Base-by-base conservation (phyloP, 1,140 invertebrate species). In the Nebria ingens region DNA sequence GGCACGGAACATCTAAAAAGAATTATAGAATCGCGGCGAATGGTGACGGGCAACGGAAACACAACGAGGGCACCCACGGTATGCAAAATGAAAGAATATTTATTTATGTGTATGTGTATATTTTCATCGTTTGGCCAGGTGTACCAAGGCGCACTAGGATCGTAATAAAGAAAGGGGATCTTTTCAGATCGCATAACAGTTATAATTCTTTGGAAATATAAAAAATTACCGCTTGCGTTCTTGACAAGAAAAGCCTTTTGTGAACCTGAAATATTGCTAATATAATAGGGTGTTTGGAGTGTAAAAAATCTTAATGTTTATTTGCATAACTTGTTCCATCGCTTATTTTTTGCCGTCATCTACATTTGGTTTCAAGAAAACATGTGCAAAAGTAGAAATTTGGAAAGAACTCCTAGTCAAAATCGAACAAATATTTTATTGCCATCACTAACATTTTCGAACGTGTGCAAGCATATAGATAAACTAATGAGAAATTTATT, bases 281-380 rank as follows among this genome's bases (percentile, higher is more conserved):
- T 45, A 45, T 45, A 45, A 45, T 45, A 45, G 40, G 40, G 40
- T 45, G 40, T 17, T 17, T 45, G 9, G 40, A 17, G 40, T 45
- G 40, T 45, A 45, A 45, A 45, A 45, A 45, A 45, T 45, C 40
- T 45, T 17, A 45, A 45, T 45, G 40, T 45, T 34, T 45, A 45
- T 45, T 17, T 45, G 40, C 40, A 45, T 45, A 45, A 45, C 6
- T 45, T 45, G 40, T 9, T 3, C 6, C 40, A 17, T 17, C 6
- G 40, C 40, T 12, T 45, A 45, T 45, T 45, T 45, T 45, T 45
- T 45, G n/a, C n/a, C n/a, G n/a, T n/a, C n/a, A n/a, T n/a, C n/a
- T n/a, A n/a, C n/a, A n/a, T n/a, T n/a, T n/a, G n/a, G n/a, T n/a
- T n/a, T n/a, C n/a, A n/a, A n/a, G n/a, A n/a, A n/a, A n/a, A n/a